Evolutionary conservation across 2,797 vertebrate species (phyloP), one percentile per base, ranked within the genome.

Genomic region (Eidolon dupreanum): DNA sequence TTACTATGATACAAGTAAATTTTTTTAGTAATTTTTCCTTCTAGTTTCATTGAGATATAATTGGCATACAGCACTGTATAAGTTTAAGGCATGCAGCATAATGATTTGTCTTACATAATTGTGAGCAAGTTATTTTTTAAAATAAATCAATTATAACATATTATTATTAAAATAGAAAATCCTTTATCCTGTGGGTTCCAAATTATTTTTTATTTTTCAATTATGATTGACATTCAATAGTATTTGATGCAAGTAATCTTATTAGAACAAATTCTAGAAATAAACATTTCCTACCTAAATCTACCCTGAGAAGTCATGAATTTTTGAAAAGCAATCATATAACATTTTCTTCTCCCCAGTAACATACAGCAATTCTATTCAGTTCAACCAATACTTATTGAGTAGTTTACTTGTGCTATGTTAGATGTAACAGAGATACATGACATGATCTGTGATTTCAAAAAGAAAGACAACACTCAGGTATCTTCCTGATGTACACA

Each of bases 241-340:
- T 49, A 49, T 49, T 49, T 49, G 63, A 84, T 75, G 31, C 41
- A 75, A 87, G 4, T 75, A 63, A 95, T 12, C 33, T 87, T 68
- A 71, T 66, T 91, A 94, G 89, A 94, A 93, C 61, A 43, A 93
- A 89, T 86, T 94, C 53, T 95, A 2, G 88, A 92, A 78, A 33
- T 71, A 24, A 75, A 92, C 15, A 49, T 94, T 93, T 86, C 26
- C 68, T 49, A 33, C 19, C 20, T 53, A 93, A 93, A 93, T 63
- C 12, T 87, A 49, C 36, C 31, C 12, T 94, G 8, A 92, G 57
- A 95, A 93, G 17, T 46, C 8, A n/a, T 82, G 8, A 71, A 43
- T 88, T 95, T 85, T 49, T 63, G 12, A 63, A 65, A 94, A 86
- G 55, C 51, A 88, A 88, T 46, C n/a, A 63, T 26, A 41, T 6